A percentile compares a stretch with the other conserved stretches of the same genome.
phyloP scores from a whole-genome alignment of 2,797 vertebrate genomes.

The Okamejei kenojei region DNA sequence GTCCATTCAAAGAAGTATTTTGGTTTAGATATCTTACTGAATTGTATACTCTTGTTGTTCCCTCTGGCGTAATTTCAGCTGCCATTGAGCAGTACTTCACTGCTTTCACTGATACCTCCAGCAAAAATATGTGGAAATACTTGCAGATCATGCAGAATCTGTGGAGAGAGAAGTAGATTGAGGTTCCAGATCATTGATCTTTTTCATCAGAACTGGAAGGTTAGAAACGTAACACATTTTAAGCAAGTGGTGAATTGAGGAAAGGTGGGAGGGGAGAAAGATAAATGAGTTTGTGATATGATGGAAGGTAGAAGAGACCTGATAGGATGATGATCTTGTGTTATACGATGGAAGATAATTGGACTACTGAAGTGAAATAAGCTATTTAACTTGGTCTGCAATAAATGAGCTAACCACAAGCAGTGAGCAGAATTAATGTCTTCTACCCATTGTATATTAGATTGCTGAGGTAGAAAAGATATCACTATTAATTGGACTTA shows the following conservation, averaged over 20 bases:
- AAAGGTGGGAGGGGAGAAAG: too few relatives aligned
- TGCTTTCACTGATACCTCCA: background rate
- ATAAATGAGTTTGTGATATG: too few relatives aligned
- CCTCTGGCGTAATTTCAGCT: too few relatives aligned
- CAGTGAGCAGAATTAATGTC: background rate
- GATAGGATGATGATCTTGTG: background rate
- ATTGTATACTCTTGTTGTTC: too few relatives aligned
- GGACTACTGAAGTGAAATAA: background rate
- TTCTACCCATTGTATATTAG: background rate
- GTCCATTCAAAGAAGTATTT: background rate
- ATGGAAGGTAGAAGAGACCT: background rate
- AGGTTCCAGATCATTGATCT: too few relatives aligned
- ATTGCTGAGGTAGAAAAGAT: background rate
- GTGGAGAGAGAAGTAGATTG: too few relatives aligned
- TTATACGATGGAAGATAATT: background rate
- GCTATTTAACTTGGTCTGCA: background rate
- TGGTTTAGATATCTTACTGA: background rate
- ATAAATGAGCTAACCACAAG: background rate
- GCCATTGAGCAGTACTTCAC: too few relatives aligned
- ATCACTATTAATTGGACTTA: background rate
- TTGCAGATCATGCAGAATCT: too few relatives aligned
- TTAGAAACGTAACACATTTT: too few relatives aligned
- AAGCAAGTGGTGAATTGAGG: too few relatives aligned
- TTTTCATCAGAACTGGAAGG: too few relatives aligned
- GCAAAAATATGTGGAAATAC: background rate